A percentile compares a stretch with the other conserved stretches of the same genome.
Evolutionary conservation across 2,888 invertebrate species (phyloP).

Genomic region (Dolomedes plantarius): DNA sequence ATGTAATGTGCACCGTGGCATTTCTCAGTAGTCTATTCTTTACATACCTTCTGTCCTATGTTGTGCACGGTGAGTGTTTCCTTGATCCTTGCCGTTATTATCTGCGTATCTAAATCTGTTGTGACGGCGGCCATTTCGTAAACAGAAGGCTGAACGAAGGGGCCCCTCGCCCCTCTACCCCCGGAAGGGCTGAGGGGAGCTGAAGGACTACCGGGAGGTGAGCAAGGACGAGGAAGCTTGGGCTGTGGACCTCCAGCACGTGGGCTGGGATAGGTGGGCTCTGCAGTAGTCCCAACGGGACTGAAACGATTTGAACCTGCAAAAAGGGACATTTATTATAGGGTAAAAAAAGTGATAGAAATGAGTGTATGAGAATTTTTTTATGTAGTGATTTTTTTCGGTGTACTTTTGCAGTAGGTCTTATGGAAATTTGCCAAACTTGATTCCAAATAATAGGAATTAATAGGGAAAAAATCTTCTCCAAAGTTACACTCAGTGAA

Average conservation of each 20-base stretch:
- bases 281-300: conserved; percentile 35
- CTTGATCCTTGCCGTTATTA: conserved; percentile 96
- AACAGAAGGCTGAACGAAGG: conserved; percentile 81
- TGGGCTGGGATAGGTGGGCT: conserved; percentile 44
- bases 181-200: conserved; percentile 63
- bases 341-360: too few species aligned
- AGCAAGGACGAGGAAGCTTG: conserved; percentile 8
- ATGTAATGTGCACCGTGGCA: too few species aligned
- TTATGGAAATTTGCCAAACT: too few species aligned
- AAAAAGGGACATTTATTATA: too few species aligned
- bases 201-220: conserved; percentile 46
- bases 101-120: conserved; percentile 96
- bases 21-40: too few species aligned
- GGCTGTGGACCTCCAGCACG: conserved; percentile 39
- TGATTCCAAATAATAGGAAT: too few species aligned
- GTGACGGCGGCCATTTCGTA: conserved; percentile 98
- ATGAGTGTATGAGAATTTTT: too few species aligned
- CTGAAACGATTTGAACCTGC: conserved; percentile 54
- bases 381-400: too few species aligned
- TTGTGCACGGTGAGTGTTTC: conserved; percentile 97
- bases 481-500: too few species aligned
- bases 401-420: too few species aligned
- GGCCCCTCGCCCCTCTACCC: conserved; percentile 46
- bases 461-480: too few species aligned
- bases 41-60: conserved; percentile 92